Evolutionary conservation across 2,113 vertebrate species (phyloP).

Genomic region (Puma concolor): DNA sequence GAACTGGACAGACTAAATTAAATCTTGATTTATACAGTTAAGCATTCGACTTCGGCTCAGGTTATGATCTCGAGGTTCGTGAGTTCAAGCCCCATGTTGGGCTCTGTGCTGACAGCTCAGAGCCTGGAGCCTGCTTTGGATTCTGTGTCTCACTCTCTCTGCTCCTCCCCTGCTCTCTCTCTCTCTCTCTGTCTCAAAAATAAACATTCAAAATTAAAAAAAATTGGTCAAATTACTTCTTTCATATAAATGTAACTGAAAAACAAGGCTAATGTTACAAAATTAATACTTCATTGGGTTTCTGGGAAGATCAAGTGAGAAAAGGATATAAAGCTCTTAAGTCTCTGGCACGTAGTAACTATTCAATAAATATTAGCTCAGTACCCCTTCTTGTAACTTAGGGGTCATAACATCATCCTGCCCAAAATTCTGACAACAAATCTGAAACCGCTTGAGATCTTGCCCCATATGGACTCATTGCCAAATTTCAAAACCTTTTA

Average conservation of each 20-base stretch:
- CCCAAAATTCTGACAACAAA: background rate
- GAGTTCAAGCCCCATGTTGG: too few species aligned
- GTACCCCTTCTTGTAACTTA: background rate
- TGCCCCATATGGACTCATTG: background rate
- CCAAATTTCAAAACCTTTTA: constrained; percentile 17
- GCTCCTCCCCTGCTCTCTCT: too few species aligned
- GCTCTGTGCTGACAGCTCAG: too few species aligned
- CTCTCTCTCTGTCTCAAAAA: too few species aligned
- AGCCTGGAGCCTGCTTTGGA: too few species aligned
- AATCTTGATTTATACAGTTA: background rate
- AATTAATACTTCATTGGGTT: background rate
- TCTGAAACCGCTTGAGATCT: background rate
- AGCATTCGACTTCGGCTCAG: too few species aligned
- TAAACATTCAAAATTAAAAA: too few species aligned
- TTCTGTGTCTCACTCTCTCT: too few species aligned
- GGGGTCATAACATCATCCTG: background rate
- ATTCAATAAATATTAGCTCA: background rate
- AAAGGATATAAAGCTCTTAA: background rate
- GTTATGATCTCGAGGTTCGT: too few species aligned
- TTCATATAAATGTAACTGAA: background rate
- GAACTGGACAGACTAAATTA: background rate
- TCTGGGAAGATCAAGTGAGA: background rate
- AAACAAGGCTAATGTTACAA: background rate
- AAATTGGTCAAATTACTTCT: background rate
- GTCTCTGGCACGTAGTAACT: background rate